Base-by-base conservation (phyloP, 2,888 invertebrate species). In the Himalopsyche anomala region DNA sequence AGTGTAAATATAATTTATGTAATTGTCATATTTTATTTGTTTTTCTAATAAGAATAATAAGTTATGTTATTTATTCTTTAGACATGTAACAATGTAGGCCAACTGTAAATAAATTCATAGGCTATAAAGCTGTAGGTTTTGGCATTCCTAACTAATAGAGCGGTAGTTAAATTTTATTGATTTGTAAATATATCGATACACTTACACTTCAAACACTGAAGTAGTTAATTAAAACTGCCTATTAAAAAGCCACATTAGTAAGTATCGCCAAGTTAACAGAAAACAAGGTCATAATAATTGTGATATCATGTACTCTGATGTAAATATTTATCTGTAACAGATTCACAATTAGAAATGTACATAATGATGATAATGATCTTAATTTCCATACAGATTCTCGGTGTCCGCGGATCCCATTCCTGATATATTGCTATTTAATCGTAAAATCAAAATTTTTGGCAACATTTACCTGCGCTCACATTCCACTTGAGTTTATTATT, bases 31-130 rank as follows among this genome's bases (percentile, higher is more conserved):
- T 62, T 38, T 36, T 38, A 74, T 74, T 74, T 74, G 74, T 36
- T 74, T 69, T 51, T 74, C 12, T 74, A 74, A 74, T 74, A 74
- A 74, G 38, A 74, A 15, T 51, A 51, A 36, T 74, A 36, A 19
- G 11, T 62, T 62, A 74, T 74, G 11, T 74, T 80, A 80, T 42
- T 51, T 80, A 45, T 80, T 40, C 38, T 80, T 17, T 45, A 80
- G 42, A 80, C 83, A 42, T 83, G 38, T 62, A 56, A 56, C 19
- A 55, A 45, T 56, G 12, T 82, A 62, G 28, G 62, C 28, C 19
- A 62, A 28, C 62, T 62, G 62, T 62, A 74, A 74, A 74, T 74
- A 15, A 38, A 74, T 36, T 74, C 38, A 12, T 74, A 15, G 38
- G 4, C 74, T 51, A 51, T 12, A 51, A 3, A 51, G 15, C 51